Percentiles rank a stretch among this genome's conserved stretches.
phyloP scores from a whole-genome alignment of 2,888 invertebrate genomes.

The Andrena trimmerana region DNA sequence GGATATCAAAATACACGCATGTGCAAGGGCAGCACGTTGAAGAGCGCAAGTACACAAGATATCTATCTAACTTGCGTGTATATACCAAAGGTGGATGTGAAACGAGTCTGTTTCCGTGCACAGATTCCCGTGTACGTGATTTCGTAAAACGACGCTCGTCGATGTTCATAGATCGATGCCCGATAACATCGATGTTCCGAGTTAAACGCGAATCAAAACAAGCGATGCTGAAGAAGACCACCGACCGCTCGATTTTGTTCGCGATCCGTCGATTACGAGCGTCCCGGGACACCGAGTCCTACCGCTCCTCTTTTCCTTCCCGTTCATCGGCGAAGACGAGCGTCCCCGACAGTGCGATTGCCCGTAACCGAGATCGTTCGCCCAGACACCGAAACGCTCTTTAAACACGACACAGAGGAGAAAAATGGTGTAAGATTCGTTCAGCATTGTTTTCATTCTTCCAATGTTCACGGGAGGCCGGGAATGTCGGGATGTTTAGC shows the following conservation, averaged over 20 bases:
- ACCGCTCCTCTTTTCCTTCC: slow-evolving; percentile 26
- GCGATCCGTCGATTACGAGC: slow-evolving; percentile 29
- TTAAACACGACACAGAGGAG: not conserved
- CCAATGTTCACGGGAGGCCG: slow-evolving; percentile 31
- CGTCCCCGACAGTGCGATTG: not conserved
- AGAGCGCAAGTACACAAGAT: slow-evolving; percentile 55
- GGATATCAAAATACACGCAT: slow-evolving; percentile 50
- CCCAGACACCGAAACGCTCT: not conserved
- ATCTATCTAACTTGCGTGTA: slow-evolving; percentile 56
- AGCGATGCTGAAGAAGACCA: slow-evolving; percentile 65
- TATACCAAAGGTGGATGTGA: slow-evolving; percentile 24
- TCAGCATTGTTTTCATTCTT: slow-evolving; percentile 7
- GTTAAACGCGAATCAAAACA: slow-evolving; percentile 53
- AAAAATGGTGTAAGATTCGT: slow-evolving; percentile 38
- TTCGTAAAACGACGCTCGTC: slow-evolving; percentile 35
- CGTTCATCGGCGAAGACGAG: slow-evolving; percentile 14
- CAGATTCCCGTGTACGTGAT: slow-evolving; percentile 41
- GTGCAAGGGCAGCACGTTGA: slow-evolving; percentile 36
- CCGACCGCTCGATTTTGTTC: slow-evolving; percentile 28
- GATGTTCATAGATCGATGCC: slow-evolving; percentile 43
- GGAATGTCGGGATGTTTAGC: slow-evolving; percentile 60
- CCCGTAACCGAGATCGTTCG: not conserved
- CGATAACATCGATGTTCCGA: slow-evolving; percentile 35
- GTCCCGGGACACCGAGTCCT: slow-evolving; percentile 38
- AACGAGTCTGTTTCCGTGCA: slow-evolving; percentile 31